Base-by-base conservation (phyloP, 2,797 vertebrate genomes). In the Mustela erminea region DNA sequence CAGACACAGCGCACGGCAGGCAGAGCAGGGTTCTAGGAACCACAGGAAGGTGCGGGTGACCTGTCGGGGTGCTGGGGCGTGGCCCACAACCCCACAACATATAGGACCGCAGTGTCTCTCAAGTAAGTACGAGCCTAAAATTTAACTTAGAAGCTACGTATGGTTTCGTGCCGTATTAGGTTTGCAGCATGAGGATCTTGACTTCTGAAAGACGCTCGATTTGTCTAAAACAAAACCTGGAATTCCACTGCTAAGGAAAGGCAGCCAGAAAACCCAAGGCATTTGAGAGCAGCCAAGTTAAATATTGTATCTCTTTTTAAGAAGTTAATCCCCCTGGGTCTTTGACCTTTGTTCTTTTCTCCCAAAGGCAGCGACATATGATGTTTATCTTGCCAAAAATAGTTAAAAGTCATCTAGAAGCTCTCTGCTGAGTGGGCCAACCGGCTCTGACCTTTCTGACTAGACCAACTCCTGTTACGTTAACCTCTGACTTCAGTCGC, bases 381-480 rank as follows among this genome's bases (percentile, higher is more conserved):
- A 98, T 97, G 96, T 98, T 99, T 99, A 98, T 98, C 98, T 98
- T 99, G 98, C 98, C 98, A 98, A 98, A 97, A 99, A 98, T 84
- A 98, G 97, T 99, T 98, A 98, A 97, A 98, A 98, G 95, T 98
- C 98, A 98, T 98, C 97, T 97, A 98, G 97, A 92, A 97, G 95
- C 93, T 98, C 98, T 96, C 95, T 82, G 97, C 95, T 97, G 98
- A 98, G 60, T 95, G 98, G 97, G 97, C 95, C 98, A 98, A 97
- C 96, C 97, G 83, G 77, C 95, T 87, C 49, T 52, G 98, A 99
- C 99, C 99, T 99, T 98, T 98, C 92, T 94, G 98, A 97, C 98
- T 98, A 99, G 98, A 98, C 98, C 98, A 98, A 98, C 98, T 98
- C 98, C 98, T 98, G 98, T 99, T 99, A 98, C 98, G 97, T 98